Evolutionary conservation across 2,113 vertebrate genomes (phyloP).

Genomic region (Amblyopsis rosae): DNA sequence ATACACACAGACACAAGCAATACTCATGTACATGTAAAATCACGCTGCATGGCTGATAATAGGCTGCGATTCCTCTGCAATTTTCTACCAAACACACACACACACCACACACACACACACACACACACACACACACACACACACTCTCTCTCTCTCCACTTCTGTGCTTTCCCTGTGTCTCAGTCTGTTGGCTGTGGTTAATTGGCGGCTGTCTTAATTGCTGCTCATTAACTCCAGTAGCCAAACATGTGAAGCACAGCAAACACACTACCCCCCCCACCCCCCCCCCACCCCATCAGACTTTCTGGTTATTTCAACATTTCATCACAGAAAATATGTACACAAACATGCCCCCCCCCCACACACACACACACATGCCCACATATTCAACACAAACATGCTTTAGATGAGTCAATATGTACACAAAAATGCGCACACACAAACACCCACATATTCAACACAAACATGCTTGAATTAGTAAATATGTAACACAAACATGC

Average conservation of each 20-base stretch:
- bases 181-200: slow-evolving; percentile 74
- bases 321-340: no score
- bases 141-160: not conserved
- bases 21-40: not conserved
- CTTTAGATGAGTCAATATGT: not conserved
- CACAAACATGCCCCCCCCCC: no score
- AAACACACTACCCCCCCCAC: slow-evolving; percentile 41
- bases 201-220: slow-evolving; percentile 78
- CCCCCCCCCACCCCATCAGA: slow-evolving; percentile 5
- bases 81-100: not conserved
- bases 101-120: not conserved
- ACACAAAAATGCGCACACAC: not conserved
- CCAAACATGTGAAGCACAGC: slow-evolving; percentile 63
- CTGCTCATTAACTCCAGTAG: slow-evolving; percentile 71
- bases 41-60: not conserved
- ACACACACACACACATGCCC: not conserved
- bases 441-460: no score
- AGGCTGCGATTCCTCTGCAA: not conserved
- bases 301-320: no score
- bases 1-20: not conserved
- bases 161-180: slow-evolving; percentile 49
- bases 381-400: not conserved
- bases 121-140: not conserved
- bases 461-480: no score
- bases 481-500: no score